Conservation (phyloP, 2,113 vertebrate species). For the Lepus americanus region DNA sequence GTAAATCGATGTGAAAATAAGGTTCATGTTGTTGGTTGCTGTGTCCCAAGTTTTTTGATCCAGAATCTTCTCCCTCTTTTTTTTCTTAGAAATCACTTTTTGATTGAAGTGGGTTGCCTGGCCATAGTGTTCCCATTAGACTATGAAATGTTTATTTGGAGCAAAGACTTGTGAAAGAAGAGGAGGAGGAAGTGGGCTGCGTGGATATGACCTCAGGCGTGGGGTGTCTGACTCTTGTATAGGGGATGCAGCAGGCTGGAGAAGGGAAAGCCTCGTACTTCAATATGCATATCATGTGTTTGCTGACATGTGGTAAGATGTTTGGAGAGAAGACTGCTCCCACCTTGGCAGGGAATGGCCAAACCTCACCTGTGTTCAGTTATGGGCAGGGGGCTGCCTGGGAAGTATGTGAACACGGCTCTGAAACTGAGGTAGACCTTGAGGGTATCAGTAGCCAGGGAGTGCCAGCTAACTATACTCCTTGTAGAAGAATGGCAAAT, state of each 20-base stretch:
- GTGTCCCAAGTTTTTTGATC: neutral
- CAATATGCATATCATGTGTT: neutral
- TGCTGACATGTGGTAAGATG: neutral
- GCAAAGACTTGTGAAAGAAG: neutral
- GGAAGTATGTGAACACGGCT: neutral
- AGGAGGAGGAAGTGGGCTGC: neutral
- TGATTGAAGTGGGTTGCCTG: neutral
- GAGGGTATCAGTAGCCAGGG: neutral
- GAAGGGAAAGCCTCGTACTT: neutral
- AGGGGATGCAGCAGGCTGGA: neutral
- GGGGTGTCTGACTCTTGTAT: neutral
- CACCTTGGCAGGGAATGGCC: neutral
- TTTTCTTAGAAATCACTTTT: neutral
- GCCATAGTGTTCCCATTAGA: neutral
- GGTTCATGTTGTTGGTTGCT: neutral
- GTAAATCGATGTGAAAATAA: neutral
- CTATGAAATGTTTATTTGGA: neutral
- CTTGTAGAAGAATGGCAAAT: neutral
- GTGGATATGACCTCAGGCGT: neutral
- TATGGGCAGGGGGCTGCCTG: too few relatives aligned
- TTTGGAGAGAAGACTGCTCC: neutral
- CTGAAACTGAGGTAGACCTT: neutral
- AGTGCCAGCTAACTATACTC: neutral
- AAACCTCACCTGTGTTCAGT: neutral
- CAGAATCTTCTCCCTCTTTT: neutral